phyloP scores from a whole-genome alignment of 2,797 vertebrate species.

The Sebastes melanostomus region DNA sequence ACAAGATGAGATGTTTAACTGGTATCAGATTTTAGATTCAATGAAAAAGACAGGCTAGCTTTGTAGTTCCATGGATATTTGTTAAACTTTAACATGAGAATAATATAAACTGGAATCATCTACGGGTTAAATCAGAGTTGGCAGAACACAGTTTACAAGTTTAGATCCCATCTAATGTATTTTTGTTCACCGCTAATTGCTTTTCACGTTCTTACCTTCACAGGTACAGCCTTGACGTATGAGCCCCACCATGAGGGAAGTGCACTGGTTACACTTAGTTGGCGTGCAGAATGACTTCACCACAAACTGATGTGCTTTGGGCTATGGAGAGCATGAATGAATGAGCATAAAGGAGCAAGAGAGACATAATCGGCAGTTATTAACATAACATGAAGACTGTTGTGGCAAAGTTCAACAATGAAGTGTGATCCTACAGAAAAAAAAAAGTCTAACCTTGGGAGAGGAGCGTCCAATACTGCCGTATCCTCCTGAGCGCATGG shows the following conservation, averaged over 20 bases:
- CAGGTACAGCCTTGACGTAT: slow-evolving; percentile 97
- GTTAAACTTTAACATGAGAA: background rate
- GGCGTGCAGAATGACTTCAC: slow-evolving; percentile 94
- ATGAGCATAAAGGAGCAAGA: background rate
- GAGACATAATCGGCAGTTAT: background rate
- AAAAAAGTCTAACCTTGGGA: slow-evolving; percentile 85
- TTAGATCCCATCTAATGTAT: background rate
- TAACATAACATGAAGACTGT: background rate
- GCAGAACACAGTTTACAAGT: background rate
- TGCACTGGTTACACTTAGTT: slow-evolving; percentile 98
- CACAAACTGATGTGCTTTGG: slow-evolving; percentile 98
- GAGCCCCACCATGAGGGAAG: slow-evolving; percentile 97
- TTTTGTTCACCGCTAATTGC: background rate
- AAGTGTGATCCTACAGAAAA: background rate
- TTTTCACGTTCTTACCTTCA: slow-evolving; percentile 85
- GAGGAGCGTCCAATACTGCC: slow-evolving; percentile 88
- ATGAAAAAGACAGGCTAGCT: background rate
- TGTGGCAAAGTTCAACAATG: background rate
- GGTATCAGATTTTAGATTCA: background rate
- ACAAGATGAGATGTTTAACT: background rate
- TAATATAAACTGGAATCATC: background rate
- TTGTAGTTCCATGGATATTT: background rate
- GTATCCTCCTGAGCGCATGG: slow-evolving; percentile 88
- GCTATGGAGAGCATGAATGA: slow-evolving; percentile 76
- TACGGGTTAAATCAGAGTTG: background rate